Percentiles rank a stretch among this genome's conserved stretches.
Conservation (phyloP, 2,113 vertebrate species). For the Sturnira hondurensis region DNA sequence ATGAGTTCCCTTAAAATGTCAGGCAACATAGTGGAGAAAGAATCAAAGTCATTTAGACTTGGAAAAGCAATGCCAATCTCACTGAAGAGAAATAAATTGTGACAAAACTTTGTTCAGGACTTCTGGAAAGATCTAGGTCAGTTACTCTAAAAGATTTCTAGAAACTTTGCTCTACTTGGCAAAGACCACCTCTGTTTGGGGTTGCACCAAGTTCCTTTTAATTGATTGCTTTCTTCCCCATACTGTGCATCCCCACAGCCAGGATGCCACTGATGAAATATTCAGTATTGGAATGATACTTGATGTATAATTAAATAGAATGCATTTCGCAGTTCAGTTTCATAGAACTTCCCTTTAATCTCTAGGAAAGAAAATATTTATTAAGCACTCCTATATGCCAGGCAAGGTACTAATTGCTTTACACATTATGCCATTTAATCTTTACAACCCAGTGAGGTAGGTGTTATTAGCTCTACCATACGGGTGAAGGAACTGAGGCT, state of each 20-base stretch:
- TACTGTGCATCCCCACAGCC: constrained; percentile 34
- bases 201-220: constrained; percentile 42
- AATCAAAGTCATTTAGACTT: background rate
- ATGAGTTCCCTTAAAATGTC: background rate
- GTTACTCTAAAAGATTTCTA: constrained; percentile 18
- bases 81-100: background rate
- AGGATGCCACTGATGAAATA: constrained; percentile 69
- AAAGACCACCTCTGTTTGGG: constrained; percentile 22
- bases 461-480: background rate
- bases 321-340: constrained; percentile 53
- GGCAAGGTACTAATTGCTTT: background rate
- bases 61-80: background rate
- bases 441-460: background rate
- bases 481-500: background rate
- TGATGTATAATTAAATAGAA: constrained; percentile 73
- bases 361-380: constrained; percentile 23
- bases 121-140: constrained; percentile 15
- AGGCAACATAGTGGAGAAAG: background rate
- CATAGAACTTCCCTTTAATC: constrained; percentile 43
- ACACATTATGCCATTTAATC: background rate
- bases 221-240: constrained; percentile 31
- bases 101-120: background rate
- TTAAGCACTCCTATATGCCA: background rate
- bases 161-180: constrained; percentile 35
- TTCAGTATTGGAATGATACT: constrained; percentile 54